These are phyloP conservation scores for Erebia aethiops DNA, from an alignment of 2,888 invertebrate genomes.

Conservation along the genomic window DNA sequence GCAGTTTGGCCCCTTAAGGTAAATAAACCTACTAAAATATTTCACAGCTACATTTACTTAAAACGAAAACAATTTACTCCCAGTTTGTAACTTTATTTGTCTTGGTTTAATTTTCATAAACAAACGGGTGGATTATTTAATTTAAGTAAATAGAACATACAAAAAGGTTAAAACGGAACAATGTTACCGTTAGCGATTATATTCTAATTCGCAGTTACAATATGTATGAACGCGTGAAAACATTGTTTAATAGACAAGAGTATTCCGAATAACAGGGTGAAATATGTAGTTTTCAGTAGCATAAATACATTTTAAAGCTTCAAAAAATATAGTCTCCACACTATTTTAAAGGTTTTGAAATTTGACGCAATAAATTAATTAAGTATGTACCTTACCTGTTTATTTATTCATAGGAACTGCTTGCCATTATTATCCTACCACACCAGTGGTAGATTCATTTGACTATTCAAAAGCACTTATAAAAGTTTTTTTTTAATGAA, in stretches of 20 bases:
- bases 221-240: not conserved
- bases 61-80: constrained; percentile 22
- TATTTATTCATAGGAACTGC: too few relatives aligned
- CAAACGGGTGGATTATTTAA: constrained; percentile 15
- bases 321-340: too few relatives aligned
- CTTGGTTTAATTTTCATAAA: constrained; percentile 30
- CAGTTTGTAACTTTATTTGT: constrained; percentile 20
- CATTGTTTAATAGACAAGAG: not conserved
- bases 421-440: too few relatives aligned
- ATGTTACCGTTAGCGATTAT: not conserved
- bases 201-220: constrained; percentile 1
- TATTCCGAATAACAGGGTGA: not conserved
- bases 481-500: too few relatives aligned
- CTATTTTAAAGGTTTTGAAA: too few relatives aligned
- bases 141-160: constrained; percentile 10
- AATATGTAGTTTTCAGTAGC: too few relatives aligned
- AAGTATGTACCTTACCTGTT: too few relatives aligned
- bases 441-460: too few relatives aligned
- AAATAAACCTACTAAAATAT: not conserved
- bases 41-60: not conserved
- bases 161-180: constrained; percentile 14
- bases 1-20: not conserved
- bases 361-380: too few relatives aligned
- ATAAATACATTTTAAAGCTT: too few relatives aligned
- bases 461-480: too few relatives aligned